phyloP scores from a whole-genome alignment of 2,797 vertebrate species.

The Gymnocypris eckloni region DNA sequence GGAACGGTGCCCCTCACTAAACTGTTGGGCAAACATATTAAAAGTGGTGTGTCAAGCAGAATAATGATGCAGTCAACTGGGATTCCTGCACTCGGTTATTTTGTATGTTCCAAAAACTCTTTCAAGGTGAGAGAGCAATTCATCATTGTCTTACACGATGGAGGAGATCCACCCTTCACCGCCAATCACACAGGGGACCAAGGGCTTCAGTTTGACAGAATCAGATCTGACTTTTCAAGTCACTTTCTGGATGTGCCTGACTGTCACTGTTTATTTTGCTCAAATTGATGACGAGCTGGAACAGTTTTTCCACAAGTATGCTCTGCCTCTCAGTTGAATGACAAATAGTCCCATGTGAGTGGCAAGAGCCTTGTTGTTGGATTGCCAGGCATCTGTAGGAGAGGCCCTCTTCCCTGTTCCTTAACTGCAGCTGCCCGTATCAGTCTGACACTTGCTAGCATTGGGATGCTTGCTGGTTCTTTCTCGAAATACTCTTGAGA shows the following conservation, averaged over 20 bases:
- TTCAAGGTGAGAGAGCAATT: conserved; percentile 58
- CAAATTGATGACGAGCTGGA: conserved; percentile 55
- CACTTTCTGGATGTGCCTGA: conserved; percentile 57
- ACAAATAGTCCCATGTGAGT: conserved; percentile 58
- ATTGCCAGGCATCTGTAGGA: conserved; percentile 45
- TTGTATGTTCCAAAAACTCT: conserved; percentile 51
- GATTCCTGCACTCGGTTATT: conserved; percentile 49
- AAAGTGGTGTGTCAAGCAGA: conserved; percentile 39
- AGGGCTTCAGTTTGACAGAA: conserved; percentile 62
- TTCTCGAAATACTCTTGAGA: not conserved
- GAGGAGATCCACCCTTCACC: conserved; percentile 45
- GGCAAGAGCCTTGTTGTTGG: conserved; percentile 49
- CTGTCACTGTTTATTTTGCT: conserved; percentile 63
- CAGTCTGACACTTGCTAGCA: conserved; percentile 51
- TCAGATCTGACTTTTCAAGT: conserved; percentile 61
- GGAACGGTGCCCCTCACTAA: conserved; percentile 6
- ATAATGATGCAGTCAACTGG: conserved; percentile 51
- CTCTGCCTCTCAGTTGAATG: conserved; percentile 42
- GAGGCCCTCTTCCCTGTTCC: conserved; percentile 20
- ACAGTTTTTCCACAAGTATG: conserved; percentile 50
- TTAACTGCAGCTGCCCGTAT: conserved; percentile 41
- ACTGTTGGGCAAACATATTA: conserved; percentile 45
- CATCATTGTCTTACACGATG: conserved; percentile 49
- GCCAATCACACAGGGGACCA: conserved; percentile 45
- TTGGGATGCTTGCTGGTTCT: conserved; percentile 15